Evolutionary conservation across 2,113 vertebrate genomes (phyloP).

Genomic region (Cairina moschata): DNA sequence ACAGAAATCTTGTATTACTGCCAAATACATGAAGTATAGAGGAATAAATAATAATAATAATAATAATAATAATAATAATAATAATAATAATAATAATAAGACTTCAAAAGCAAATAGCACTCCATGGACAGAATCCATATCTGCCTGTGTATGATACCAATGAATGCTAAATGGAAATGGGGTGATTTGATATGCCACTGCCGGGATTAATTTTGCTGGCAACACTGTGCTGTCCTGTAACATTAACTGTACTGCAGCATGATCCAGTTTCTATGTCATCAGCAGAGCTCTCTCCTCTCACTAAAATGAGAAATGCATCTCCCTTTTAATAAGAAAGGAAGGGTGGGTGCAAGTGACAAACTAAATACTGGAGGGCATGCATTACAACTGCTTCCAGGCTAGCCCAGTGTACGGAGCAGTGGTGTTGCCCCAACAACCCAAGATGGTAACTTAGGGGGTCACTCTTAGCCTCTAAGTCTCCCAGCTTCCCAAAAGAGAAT

Average conservation of each 20-base stretch:
- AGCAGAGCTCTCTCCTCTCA: constrained; percentile 1
- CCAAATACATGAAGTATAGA: background rate
- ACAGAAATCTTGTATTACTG: constrained; percentile 23
- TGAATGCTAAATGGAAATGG: constrained; percentile 27
- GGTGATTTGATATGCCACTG: constrained; percentile 15
- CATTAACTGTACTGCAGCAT: background rate
- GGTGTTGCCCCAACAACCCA: background rate
- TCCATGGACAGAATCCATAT: background rate
- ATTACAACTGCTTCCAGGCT: background rate
- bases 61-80: background rate
- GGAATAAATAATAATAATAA: background rate
- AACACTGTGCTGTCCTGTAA: background rate
- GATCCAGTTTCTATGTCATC: background rate
- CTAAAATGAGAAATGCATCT: background rate
- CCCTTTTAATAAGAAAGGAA: background rate
- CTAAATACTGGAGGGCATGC: background rate
- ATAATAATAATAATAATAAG: too few species aligned
- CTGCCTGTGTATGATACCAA: constrained; percentile 10
- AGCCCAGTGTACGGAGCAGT: background rate
- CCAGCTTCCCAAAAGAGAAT: background rate
- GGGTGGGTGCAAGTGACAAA: background rate
- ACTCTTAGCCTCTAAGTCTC: background rate
- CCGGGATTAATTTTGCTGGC: constrained; percentile 19
- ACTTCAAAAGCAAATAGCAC: constrained; percentile 40
- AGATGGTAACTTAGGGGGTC: background rate